A percentile compares a stretch with the other conserved stretches of the same genome.
Evolutionary conservation across 2,888 invertebrate genomes (phyloP).

Genomic region (Ceratothoa steindachneri): DNA sequence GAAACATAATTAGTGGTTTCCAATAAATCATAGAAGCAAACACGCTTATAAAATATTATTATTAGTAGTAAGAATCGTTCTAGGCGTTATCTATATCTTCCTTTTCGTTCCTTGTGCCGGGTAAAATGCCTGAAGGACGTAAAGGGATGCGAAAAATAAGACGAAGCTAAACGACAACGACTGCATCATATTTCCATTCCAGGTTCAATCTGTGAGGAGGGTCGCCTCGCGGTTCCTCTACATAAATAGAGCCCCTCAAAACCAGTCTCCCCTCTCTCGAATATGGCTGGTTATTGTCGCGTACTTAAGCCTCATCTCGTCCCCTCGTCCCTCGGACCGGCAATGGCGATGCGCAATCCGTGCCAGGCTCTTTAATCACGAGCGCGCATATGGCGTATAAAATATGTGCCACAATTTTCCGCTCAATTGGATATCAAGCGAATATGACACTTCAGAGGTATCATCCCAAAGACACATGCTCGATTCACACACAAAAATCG

Average conservation of each 20-base stretch:
- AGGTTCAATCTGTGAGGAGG: constrained; percentile 6
- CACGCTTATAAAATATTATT: no score
- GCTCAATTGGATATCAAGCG: constrained; percentile 11
- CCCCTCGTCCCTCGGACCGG: neutral
- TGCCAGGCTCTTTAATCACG: neutral
- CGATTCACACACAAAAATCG: neutral
- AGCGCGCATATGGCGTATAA: constrained; percentile 7
- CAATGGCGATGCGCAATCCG: constrained; percentile 6
- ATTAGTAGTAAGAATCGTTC: no score
- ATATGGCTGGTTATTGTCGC: constrained; percentile 6
- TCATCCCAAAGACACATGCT: neutral
- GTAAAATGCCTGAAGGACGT: no score
- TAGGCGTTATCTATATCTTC: no score
- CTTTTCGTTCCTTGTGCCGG: no score
- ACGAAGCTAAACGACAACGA: neutral
- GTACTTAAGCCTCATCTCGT: neutral
- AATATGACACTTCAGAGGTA: constrained; percentile 2
- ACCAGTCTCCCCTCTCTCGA: neutral
- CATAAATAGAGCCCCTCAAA: no score
- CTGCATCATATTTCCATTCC: constrained; percentile 5
- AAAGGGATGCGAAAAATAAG: no score
- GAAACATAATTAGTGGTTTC: no score
- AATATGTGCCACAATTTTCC: constrained; percentile 7
- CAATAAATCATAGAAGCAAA: no score
- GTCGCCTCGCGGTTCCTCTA: no score